These are phyloP conservation scores for Rhagium mordax DNA, from an alignment of 2,888 invertebrate species.

Conservation along the genomic window DNA sequence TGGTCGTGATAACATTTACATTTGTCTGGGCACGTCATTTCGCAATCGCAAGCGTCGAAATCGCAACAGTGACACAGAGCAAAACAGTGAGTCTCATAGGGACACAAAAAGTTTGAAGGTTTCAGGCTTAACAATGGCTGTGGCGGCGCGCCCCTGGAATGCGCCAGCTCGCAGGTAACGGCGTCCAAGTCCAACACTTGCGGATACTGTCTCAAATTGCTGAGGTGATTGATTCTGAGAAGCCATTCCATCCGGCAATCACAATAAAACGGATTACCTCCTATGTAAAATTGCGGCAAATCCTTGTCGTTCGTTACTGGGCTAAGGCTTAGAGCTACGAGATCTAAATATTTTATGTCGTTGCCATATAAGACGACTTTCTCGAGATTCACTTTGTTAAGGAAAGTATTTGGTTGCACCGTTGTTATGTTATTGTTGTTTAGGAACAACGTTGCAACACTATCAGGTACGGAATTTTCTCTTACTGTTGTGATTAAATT, in stretches of 20 bases:
- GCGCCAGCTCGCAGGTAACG: constrained; percentile 84
- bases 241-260: constrained; percentile 93
- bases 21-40: constrained; percentile 90
- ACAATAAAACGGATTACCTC: constrained; percentile 87
- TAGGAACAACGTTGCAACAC: constrained; percentile 80
- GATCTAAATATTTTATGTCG: constrained; percentile 80
- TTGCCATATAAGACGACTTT: constrained; percentile 86
- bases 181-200: constrained; percentile 86
- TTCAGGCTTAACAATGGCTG: constrained; percentile 79
- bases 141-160: constrained; percentile 75
- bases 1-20: constrained; percentile 92
- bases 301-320: constrained; percentile 78
- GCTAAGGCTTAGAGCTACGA: constrained; percentile 80
- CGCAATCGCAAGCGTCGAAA: constrained; percentile 92
- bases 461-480: constrained; percentile 81
- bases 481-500: constrained; percentile 80
- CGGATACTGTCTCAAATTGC: constrained; percentile 82
- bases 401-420: constrained; percentile 81
- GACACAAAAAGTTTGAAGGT: constrained; percentile 85
- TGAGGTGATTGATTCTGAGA: constrained; percentile 83
- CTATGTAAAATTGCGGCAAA: constrained; percentile 85
- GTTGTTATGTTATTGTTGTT: constrained; percentile 83
- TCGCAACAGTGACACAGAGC: constrained; percentile 91
- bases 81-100: constrained; percentile 88
- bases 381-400: constrained; percentile 79